Base-by-base conservation (phyloP, 2,888 invertebrate species). In the Xanthorhoe designata region DNA sequence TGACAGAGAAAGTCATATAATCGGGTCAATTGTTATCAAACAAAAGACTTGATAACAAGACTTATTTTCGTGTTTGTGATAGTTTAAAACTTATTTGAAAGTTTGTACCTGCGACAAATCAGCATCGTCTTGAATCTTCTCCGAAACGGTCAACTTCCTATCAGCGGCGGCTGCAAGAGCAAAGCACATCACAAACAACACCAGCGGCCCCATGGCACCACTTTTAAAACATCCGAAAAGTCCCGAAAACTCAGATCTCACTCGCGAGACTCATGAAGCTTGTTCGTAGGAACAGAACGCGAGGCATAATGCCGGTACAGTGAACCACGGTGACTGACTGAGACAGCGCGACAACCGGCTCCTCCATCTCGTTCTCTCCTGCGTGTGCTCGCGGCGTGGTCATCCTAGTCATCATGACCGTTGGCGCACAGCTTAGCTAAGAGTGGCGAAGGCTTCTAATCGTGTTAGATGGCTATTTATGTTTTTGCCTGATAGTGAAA, bases 101-200 rank as follows among this genome's bases (percentile, higher is more conserved):
- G 80, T 86, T 87, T 82, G 68, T 94, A 96, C 96, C 96, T 96
- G 95, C 73, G 96, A 95, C 75, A 96, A 92, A 84, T 96, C 96
- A 69, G 94, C 84, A 88, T 96, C 96, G 85, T 94, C 94, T 76
- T 91, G 90, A 75, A 96, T 93, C 90, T 95, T 95, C 84, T 96
- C 95, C 73, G 94, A 91, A 69, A 95, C 91, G 70, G 95, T 94
- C 78, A 89, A 83, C 83, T 90, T 91, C 76, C 87, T 86, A 61
- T 91, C 90, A 51, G 64, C 68, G 47, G 87, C 91, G 15, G 76
- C 70, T 50, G 81, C 87, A 61, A 82, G 70, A 75, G 85, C 82
- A 60, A 81, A 75, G 68, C 85, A 87, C 82, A 89, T 81, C 88
- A 93, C 88, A 79, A 91, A 84, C 78, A 91, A 77, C 88, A 92